Percentiles rank a stretch among this genome's conserved stretches.
Evolutionary conservation across 2,797 vertebrate genomes (phyloP).

Genomic region (Graptemys geographica): DNA sequence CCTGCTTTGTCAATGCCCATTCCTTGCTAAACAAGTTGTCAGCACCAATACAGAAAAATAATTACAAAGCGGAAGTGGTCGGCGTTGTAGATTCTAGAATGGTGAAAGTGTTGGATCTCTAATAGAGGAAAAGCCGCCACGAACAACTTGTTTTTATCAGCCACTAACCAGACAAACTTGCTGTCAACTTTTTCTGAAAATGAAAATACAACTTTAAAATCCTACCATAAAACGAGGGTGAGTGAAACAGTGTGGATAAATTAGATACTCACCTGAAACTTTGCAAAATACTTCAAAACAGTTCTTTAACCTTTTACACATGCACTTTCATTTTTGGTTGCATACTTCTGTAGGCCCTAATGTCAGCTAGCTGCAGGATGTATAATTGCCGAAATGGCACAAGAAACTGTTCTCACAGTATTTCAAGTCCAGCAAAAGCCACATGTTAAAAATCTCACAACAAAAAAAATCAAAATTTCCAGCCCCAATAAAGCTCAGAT

Average conservation of each 20-base stretch:
- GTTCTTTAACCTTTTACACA: not conserved
- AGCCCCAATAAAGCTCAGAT: not conserved
- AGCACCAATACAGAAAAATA: not conserved
- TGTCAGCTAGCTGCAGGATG: not conserved
- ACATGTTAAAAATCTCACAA: not conserved
- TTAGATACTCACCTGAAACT: not conserved
- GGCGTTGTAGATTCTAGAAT: not conserved
- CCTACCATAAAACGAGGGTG: not conserved
- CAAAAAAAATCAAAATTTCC: not conserved
- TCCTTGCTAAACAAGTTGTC: conserved; percentile 2
- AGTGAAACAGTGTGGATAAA: not conserved
- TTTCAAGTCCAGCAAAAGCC: not conserved
- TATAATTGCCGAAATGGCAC: not conserved
- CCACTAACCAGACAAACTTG: not conserved
- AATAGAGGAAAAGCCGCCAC: not conserved
- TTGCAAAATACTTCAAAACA: not conserved
- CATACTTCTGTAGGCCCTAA: not conserved
- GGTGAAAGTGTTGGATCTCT: not conserved
- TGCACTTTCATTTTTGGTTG: conserved; percentile 2
- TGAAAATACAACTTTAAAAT: not conserved
- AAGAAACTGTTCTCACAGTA: not conserved
- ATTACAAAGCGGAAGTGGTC: not conserved
- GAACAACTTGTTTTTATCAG: not conserved
- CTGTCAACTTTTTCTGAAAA: not conserved
- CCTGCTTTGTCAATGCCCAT: not conserved